These are phyloP conservation scores for Alviniconcha strummeri DNA, from an alignment of 2,888 invertebrate genomes.

Conservation along the genomic window DNA sequence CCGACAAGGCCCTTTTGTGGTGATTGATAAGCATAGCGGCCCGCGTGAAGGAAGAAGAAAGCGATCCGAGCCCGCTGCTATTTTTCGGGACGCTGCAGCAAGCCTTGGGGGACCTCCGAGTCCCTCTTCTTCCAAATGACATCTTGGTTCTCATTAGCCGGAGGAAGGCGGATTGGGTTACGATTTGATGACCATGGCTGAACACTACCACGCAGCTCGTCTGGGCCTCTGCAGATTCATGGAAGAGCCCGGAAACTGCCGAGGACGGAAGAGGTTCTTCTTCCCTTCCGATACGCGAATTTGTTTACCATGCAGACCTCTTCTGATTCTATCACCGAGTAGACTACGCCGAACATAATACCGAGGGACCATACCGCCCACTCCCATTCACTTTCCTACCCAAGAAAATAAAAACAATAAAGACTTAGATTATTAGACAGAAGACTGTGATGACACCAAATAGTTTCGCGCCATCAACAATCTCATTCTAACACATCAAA, in stretches of 20 bases:
- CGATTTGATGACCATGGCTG: slow-evolving; percentile 45
- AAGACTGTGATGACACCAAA: too few relatives aligned
- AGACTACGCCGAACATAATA: too few relatives aligned
- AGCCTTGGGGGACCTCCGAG: slow-evolving; percentile 15
- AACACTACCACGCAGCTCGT: slow-evolving; percentile 3
- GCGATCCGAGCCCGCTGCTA: slow-evolving; percentile 19
- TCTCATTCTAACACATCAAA: too few relatives aligned
- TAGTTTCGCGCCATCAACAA: too few relatives aligned
- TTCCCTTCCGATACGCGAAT: too few relatives aligned
- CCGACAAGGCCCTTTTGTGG: slow-evolving; percentile 30
- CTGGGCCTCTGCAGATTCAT: neutral
- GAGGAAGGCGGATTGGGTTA: slow-evolving; percentile 48
- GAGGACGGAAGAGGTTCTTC: too few relatives aligned
- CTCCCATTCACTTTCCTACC: too few relatives aligned
- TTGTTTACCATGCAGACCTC: too few relatives aligned
- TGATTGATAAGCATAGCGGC: slow-evolving; percentile 33
- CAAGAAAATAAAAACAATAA: too few relatives aligned
- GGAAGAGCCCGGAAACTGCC: neutral
- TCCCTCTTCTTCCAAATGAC: slow-evolving; percentile 49
- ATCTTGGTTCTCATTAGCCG: slow-evolving; percentile 55
- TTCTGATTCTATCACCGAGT: too few relatives aligned
- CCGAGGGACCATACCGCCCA: too few relatives aligned
- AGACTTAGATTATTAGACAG: too few relatives aligned
- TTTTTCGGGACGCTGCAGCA: slow-evolving; percentile 15
- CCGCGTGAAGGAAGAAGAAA: slow-evolving; percentile 23